Evolutionary conservation across 1,140 invertebrate species (phyloP).

Genomic region (Zaprionus ghesquierei): DNA sequence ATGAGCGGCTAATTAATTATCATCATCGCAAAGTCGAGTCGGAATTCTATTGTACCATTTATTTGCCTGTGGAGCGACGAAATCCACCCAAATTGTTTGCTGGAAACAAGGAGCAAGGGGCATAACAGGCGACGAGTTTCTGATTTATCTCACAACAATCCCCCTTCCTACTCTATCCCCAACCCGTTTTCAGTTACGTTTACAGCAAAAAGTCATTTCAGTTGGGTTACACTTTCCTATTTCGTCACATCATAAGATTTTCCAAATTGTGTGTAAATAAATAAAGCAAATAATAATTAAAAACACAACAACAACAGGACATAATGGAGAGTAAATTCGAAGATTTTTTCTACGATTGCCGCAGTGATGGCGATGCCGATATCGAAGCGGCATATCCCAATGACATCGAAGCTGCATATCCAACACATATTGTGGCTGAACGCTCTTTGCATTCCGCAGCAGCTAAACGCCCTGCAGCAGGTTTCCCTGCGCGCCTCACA

Average conservation of each 20-base stretch:
- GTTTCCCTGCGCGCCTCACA: background rate
- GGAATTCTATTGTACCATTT: slow-evolving; percentile 71
- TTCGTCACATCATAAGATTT: background rate
- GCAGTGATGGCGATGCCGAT: slow-evolving; percentile 26
- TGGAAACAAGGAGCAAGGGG: background rate
- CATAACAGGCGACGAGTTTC: background rate
- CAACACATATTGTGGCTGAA: no score
- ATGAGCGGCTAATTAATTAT: slow-evolving; percentile 55
- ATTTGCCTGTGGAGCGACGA: slow-evolving; percentile 62
- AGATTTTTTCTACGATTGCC: slow-evolving; percentile 61
- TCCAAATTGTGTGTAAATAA: slow-evolving; percentile 25
- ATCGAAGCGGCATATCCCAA: background rate
- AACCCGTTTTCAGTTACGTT: background rate
- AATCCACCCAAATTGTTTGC: slow-evolving; percentile 17
- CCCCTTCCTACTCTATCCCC: no score
- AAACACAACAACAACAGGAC: background rate
- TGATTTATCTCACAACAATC: no score
- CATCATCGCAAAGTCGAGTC: slow-evolving; percentile 65
- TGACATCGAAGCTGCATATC: background rate
- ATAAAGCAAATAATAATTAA: slow-evolving; percentile 4
- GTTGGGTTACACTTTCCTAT: background rate
- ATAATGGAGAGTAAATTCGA: background rate
- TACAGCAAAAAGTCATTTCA: background rate
- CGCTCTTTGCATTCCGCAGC: no score
- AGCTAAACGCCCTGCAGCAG: no score